These are phyloP conservation scores for Anoplophora glabripennis DNA, from an alignment of 1,140 invertebrate genomes.

Conservation along the genomic window DNA sequence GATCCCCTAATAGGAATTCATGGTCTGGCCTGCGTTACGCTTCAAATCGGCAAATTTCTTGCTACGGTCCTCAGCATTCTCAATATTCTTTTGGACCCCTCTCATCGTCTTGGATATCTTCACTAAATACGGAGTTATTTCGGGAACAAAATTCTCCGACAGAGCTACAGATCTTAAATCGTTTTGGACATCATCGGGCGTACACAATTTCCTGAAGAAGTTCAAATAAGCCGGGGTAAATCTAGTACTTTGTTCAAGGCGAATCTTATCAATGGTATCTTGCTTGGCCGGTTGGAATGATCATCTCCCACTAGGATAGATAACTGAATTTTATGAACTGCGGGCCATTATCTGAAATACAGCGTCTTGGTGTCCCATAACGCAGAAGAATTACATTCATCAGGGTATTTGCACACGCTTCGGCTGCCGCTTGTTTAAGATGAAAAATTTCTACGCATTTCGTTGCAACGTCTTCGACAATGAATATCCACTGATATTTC, in stretches of 20 bases:
- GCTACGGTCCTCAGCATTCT: constrained; percentile 19
- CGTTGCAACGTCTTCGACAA: constrained; percentile 9
- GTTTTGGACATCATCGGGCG: constrained; percentile 24
- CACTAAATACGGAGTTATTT: constrained; percentile 19
- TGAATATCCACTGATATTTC: constrained; percentile 20
- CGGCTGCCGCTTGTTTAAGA: constrained; percentile 8
- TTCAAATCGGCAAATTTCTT: constrained; percentile 4
- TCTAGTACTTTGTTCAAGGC: constrained; percentile 41
- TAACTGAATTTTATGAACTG: constrained; percentile 43
- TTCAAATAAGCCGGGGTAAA: constrained; percentile 33
- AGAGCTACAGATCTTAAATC: constrained; percentile 25
- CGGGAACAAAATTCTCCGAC: constrained; percentile 16
- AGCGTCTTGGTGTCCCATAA: constrained; percentile 13
- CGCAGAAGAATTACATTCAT: constrained; percentile 15
- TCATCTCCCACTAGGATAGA: constrained; percentile 35
- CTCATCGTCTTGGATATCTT: not conserved
- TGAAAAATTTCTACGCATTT: constrained; percentile 15
- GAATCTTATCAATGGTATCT: constrained; percentile 44
- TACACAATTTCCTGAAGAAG: constrained; percentile 44
- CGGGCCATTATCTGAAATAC: constrained; percentile 31
- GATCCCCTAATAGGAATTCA: constrained; percentile 1
- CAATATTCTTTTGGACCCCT: not conserved
- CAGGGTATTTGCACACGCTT: constrained; percentile 2
- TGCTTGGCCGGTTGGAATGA: constrained; percentile 43
- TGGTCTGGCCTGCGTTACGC: constrained; percentile 14